These are phyloP conservation scores for Spicauda simplicius DNA, from an alignment of 2,888 invertebrate genomes.

Conservation along the genomic window DNA sequence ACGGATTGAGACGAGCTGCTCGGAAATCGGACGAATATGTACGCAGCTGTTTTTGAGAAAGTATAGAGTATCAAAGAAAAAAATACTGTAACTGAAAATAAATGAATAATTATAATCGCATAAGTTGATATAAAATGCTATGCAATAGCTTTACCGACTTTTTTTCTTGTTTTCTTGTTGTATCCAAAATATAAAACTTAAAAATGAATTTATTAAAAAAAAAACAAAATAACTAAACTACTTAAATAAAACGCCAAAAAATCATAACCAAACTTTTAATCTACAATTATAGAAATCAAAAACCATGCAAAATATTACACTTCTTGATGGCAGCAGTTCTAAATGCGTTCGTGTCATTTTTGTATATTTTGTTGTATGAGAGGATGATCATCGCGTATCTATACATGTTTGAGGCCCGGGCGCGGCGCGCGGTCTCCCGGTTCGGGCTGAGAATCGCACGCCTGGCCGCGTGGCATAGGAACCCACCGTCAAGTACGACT, in stretches of 20 bases:
- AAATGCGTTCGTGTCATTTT: neutral
- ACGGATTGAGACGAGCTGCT: too few species aligned
- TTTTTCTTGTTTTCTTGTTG: too few species aligned
- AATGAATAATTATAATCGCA: too few species aligned
- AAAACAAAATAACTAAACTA: too few species aligned
- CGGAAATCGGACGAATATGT: too few species aligned
- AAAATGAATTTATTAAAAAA: too few species aligned
- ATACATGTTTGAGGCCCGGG: constrained; percentile 8
- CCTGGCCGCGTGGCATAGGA: constrained; percentile 40
- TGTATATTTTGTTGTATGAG: constrained; percentile 10
- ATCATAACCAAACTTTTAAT: neutral
- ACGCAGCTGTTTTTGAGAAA: too few species aligned
- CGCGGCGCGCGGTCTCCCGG: neutral
- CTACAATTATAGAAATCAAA: neutral
- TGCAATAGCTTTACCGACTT: too few species aligned
- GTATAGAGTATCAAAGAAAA: too few species aligned
- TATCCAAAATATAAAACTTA: too few species aligned
- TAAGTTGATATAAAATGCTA: too few species aligned
- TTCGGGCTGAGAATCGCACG: constrained; percentile 11
- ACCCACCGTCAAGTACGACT: constrained; percentile 84
- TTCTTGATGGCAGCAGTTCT: neutral
- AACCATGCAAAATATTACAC: neutral
- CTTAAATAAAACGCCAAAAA: neutral
- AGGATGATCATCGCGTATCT: constrained; percentile 17
- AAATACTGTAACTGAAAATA: too few species aligned